These are phyloP conservation scores for Boloria selene DNA, from an alignment of 2,888 invertebrate species.

Conservation along the genomic window DNA sequence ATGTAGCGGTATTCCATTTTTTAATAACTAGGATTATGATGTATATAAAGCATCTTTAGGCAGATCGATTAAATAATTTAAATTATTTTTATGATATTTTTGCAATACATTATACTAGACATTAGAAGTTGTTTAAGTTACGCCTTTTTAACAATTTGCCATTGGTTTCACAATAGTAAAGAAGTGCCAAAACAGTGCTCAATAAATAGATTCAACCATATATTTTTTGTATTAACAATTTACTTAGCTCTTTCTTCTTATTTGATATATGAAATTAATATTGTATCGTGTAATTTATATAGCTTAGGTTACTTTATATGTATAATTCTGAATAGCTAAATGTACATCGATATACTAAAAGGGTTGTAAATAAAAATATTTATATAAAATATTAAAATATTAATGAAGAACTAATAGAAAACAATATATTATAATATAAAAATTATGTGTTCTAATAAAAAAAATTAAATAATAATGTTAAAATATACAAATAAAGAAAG, in stretches of 20 bases:
- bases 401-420: slow-evolving; percentile 36
- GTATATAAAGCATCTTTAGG: too few species aligned
- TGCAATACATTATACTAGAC: too few species aligned
- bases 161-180: background rate
- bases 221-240: background rate
- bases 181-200: slow-evolving; percentile 13
- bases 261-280: background rate
- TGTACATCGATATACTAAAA: slow-evolving; percentile 35
- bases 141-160: background rate
- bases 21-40: too few species aligned
- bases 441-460: slow-evolving; percentile 41
- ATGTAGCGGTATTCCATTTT: too few species aligned
- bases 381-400: slow-evolving; percentile 39
- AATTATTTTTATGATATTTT: too few species aligned
- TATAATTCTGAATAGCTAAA: slow-evolving; percentile 18
- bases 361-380: slow-evolving; percentile 43
- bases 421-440: slow-evolving; percentile 27
- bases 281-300: slow-evolving; percentile 9
- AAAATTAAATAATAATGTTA: slow-evolving; percentile 35
- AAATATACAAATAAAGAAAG: slow-evolving; percentile 42
- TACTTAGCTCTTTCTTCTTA: background rate
- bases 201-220: slow-evolving; percentile 1
- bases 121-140: background rate
- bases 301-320: slow-evolving; percentile 8
- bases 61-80: too few species aligned